phyloP scores from a whole-genome alignment of 2,797 vertebrate species.

The Spondyliosoma cantharus region DNA sequence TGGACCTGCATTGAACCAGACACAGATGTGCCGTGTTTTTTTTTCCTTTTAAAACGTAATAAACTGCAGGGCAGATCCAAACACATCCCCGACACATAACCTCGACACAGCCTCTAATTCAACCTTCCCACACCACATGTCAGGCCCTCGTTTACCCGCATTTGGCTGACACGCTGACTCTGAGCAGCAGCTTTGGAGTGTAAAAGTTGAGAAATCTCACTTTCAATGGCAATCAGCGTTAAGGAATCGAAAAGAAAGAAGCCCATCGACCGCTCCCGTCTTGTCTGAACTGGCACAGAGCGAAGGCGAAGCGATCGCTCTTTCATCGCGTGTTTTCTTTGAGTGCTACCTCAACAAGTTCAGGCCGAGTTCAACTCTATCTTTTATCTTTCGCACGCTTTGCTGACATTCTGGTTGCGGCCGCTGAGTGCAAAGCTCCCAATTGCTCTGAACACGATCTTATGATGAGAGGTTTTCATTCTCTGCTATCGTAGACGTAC shows the following conservation, averaged over 20 bases:
- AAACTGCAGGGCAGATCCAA: background rate
- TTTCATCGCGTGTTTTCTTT: slow-evolving; percentile 17
- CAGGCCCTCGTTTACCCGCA: background rate
- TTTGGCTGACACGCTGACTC: background rate
- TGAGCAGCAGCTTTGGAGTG: background rate
- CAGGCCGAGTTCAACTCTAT: slow-evolving; percentile 48
- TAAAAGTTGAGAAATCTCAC: background rate
- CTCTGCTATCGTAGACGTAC: background rate
- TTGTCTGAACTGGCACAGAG: slow-evolving; percentile 41
- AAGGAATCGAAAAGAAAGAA: slow-evolving; percentile 20
- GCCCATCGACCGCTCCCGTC: background rate
- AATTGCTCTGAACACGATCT: slow-evolving; percentile 17
- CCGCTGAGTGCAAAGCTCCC: slow-evolving; percentile 27
- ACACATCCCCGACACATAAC: background rate
- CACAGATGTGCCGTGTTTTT: background rate
- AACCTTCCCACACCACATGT: slow-evolving; percentile 10
- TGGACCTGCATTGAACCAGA: slow-evolving; percentile 19
- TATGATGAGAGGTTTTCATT: background rate
- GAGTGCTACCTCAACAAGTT: slow-evolving; percentile 46
- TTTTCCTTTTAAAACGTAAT: background rate
- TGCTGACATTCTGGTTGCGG: slow-evolving; percentile 12
- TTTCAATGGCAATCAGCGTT: background rate
- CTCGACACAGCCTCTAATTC: background rate
- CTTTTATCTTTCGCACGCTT: slow-evolving; percentile 39
- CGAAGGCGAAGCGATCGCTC: slow-evolving; percentile 23